Evolutionary conservation across 2,888 invertebrate species (phyloP).

Genomic region (Tupiocoris notatus): DNA sequence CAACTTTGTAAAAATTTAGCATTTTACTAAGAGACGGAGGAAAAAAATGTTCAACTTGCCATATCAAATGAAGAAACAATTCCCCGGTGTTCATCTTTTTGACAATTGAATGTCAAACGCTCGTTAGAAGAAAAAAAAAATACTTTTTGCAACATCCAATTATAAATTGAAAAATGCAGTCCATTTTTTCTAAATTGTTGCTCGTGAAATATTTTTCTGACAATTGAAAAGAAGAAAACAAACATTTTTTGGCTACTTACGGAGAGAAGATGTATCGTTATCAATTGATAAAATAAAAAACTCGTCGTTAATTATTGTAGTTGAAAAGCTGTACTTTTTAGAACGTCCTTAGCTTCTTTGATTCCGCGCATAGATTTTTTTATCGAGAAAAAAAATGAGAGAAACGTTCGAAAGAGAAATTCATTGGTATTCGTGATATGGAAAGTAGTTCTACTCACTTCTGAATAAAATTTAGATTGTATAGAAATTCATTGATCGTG

Average conservation of each 20-base stretch:
- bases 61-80: conserved; percentile 23
- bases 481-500: neutral
- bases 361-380: neutral
- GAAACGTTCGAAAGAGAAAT: neutral
- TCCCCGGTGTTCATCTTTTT: neutral
- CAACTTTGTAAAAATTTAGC: neutral
- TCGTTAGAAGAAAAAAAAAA: too few relatives aligned
- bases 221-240: conserved; percentile 6
- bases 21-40: conserved; percentile 9
- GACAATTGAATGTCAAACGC: neutral
- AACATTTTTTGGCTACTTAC: conserved; percentile 2
- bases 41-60: neutral
- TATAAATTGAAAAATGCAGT: neutral
- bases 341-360: conserved; percentile 26
- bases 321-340: conserved; percentile 24
- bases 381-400: neutral
- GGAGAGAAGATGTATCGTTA: neutral
- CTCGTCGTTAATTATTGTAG: conserved; percentile 1
- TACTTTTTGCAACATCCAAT: too few relatives aligned
- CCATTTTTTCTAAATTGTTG: neutral
- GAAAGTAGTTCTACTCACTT: neutral
- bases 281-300: conserved; percentile 1
- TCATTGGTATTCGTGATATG: neutral
- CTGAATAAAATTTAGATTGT: neutral
- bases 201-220: conserved; percentile 1